Base-by-base conservation (phyloP, 2,888 invertebrate species). In the Agrochola lychnidis region DNA sequence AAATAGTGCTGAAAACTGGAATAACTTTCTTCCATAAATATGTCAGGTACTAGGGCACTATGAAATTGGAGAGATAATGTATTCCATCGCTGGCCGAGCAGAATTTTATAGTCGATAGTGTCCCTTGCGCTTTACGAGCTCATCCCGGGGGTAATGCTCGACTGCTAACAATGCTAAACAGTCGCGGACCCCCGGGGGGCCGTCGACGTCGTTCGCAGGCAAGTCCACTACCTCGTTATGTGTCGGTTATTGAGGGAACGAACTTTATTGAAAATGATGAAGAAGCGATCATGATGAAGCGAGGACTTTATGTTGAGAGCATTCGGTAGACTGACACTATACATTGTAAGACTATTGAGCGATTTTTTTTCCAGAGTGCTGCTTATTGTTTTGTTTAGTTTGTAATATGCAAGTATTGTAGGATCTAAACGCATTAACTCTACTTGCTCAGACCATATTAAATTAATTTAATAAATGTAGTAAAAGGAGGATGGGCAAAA, bases 61-160 rank as follows among this genome's bases (percentile, higher is more conserved):
- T 36, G 57, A 70, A 64, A 45, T 70, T 48, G 53, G 36, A 42
- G 42, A 67, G 56, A 81, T 84, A 84, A 73, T 67, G 14, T 83
- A 79, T 82, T 82, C 75, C 56, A 57, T 61, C 61, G 63, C 56
- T 48, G 36, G 70, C 25, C 30, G 59, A 80, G 59, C 76, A 69
- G 30, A 76, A 76, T 81, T 64, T 80, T 69, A 76, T 67, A 53
- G 63, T 40, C n/a, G 16, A 53, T 53, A 51, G 74, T 19, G 57
- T 25, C 40, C 74, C 70, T 48, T 64, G 73, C 10, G 56, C 61
- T 76, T 84, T 73, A 73, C 25, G 73, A 76, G 66, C 56, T 40
- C 40, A 25, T n/a, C 22, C n/a, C 70, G 25, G 30, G 51, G 45
- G 66, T 45, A 30, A 10, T 62, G 25, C 36, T 56, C 63, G 40